These are phyloP conservation scores for Drosophila micromelanica DNA, from an alignment of 1,140 invertebrate species.

Conservation along the genomic window DNA sequence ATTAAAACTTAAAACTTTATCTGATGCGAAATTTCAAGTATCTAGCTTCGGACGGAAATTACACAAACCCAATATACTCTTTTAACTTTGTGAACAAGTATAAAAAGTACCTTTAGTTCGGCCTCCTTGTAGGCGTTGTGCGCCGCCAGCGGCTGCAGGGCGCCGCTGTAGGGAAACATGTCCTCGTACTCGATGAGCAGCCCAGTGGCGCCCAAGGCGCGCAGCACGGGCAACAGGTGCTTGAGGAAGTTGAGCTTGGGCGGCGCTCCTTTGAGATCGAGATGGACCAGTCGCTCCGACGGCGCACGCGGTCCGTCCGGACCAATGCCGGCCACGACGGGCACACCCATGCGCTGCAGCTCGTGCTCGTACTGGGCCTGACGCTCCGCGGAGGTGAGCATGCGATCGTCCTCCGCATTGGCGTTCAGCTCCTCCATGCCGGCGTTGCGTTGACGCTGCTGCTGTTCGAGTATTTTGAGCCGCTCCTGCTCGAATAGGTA, in stretches of 20 bases:
- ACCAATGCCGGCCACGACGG: slow-evolving; percentile 74
- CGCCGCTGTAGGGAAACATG: slow-evolving; percentile 96
- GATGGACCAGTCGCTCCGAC: slow-evolving; percentile 88
- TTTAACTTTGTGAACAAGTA: too few species aligned
- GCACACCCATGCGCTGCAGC: slow-evolving; percentile 80
- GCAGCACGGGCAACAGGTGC: slow-evolving; percentile 90
- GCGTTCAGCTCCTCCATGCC: slow-evolving; percentile 72
- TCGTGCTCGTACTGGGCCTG: slow-evolving; percentile 82
- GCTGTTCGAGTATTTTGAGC: slow-evolving; percentile 76
- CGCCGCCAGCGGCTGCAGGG: slow-evolving; percentile 88
- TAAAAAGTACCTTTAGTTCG: slow-evolving; percentile 61
- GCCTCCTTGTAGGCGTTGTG: slow-evolving; percentile 90
- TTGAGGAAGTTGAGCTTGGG: slow-evolving; percentile 88
- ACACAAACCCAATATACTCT: too few species aligned
- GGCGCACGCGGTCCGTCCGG: slow-evolving; percentile 81
- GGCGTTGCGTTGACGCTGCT: slow-evolving; percentile 70
- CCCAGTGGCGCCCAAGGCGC: slow-evolving; percentile 92
- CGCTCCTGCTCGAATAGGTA: slow-evolving; percentile 80
- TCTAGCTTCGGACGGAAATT: too few species aligned
- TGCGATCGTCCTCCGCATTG: slow-evolving; percentile 73
- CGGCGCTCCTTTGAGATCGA: slow-evolving; percentile 96
- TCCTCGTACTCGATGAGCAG: slow-evolving; percentile 98
- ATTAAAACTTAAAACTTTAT: too few species aligned
- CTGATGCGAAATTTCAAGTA: too few species aligned
- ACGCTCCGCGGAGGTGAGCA: slow-evolving; percentile 73